Conservation (phyloP, 2,113 vertebrate genomes). For the Myxocyprinus asiaticus region DNA sequence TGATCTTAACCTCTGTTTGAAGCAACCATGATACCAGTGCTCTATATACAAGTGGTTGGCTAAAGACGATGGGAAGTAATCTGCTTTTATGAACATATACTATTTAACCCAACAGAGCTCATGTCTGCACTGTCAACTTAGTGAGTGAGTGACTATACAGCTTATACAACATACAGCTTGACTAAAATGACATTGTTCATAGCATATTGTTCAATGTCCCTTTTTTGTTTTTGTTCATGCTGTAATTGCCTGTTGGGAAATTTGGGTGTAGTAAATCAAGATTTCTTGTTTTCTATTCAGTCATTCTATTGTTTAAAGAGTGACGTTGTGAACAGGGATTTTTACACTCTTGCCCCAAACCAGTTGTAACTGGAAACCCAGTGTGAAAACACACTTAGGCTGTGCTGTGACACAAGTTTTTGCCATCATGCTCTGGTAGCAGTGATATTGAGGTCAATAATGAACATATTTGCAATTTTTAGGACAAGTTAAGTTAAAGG, state of each 20-base stretch:
- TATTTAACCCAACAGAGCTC: no score
- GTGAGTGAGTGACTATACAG: neutral
- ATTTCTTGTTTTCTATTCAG: neutral
- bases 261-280: no score
- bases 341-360: neutral
- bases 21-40: no score
- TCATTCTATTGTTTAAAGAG: neutral
- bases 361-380: constrained; percentile 15
- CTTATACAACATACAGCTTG: neutral
- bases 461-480: no score
- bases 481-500: no score
- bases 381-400: neutral
- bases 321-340: neutral
- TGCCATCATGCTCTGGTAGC: neutral
- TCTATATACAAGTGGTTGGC: no score
- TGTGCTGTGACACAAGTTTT: neutral
- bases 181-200: neutral
- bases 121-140: neutral
- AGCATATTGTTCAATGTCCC: neutral
- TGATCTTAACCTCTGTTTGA: neutral
- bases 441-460: no score
- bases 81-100: no score
- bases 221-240: neutral
- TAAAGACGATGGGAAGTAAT: no score
- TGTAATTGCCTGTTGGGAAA: no score